Percentiles rank a stretch among this genome's conserved stretches.
Evolutionary conservation across 2,113 vertebrate species (phyloP).

Genomic region (Indri indri): DNA sequence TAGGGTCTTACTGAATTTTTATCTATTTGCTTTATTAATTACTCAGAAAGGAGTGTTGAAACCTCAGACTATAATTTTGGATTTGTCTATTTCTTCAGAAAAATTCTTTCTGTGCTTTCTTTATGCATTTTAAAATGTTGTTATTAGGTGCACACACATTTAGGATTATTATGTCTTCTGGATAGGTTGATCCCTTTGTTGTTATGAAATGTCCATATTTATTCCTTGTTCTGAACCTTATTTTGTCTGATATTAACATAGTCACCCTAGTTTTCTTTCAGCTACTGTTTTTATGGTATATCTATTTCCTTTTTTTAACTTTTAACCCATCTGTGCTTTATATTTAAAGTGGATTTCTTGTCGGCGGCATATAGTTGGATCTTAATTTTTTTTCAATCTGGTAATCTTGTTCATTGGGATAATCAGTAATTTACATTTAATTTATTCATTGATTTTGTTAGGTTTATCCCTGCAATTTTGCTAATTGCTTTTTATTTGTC

Average conservation of each 20-base stretch:
- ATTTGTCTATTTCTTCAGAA: not conserved
- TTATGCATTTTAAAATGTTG: not conserved
- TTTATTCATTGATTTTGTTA: not conserved
- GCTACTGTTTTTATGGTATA: not conserved
- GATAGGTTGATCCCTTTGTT: not conserved
- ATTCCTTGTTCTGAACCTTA: not conserved
- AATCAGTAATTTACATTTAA: not conserved
- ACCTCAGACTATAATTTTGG: not conserved
- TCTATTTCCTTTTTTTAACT: not conserved
- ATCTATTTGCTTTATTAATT: not conserved
- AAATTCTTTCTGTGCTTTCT: not conserved
- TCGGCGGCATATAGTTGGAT: not conserved
- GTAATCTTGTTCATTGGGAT: not conserved
- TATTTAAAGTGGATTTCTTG: not conserved
- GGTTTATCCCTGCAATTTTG: not conserved
- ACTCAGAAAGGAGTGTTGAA: not conserved
- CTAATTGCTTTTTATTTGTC: not conserved
- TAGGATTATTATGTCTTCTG: not conserved
- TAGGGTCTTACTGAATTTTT: not conserved
- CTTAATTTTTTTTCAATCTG: not conserved
- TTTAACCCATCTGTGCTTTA: not conserved
- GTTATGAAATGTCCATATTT: not conserved
- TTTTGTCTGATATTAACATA: not conserved
- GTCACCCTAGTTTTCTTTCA: too few relatives aligned
- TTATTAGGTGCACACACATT: not conserved